Conservation (phyloP, 1,140 invertebrate genomes). For the Atta texana region DNA sequence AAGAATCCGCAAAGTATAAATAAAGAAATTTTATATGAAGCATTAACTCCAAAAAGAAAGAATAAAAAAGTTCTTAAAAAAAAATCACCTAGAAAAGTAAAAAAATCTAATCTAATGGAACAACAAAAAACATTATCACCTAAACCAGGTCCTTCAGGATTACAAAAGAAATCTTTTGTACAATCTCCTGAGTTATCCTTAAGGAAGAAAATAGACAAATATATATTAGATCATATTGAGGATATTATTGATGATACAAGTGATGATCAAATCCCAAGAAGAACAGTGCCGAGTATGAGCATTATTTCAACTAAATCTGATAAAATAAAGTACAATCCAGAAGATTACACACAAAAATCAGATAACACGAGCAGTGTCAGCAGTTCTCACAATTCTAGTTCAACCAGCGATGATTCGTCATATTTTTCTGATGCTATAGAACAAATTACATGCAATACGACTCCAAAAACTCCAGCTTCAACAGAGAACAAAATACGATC, state of each 20-base stretch:
- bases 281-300: constrained; percentile 72
- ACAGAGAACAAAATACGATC: constrained; percentile 77
- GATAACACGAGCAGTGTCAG: constrained; percentile 71
- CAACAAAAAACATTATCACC: neutral
- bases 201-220: neutral
- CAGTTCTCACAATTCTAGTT: constrained; percentile 74
- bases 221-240: neutral
- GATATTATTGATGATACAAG: constrained; percentile 64
- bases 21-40: constrained; percentile 26
- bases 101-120: constrained; percentile 64
- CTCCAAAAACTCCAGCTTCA: constrained; percentile 59
- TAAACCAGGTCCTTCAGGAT: neutral
- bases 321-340: constrained; percentile 81
- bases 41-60: constrained; percentile 44
- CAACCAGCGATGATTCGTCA: constrained; percentile 83
- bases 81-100: constrained; percentile 70
- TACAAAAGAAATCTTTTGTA: constrained; percentile 22
- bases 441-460: constrained; percentile 65
- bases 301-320: constrained; percentile 71
- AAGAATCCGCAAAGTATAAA: constrained; percentile 10
- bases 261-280: constrained; percentile 78
- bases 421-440: constrained; percentile 80
- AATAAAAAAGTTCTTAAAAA: constrained; percentile 58
- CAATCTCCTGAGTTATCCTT: neutral
- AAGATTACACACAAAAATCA: constrained; percentile 80